phyloP scores from a whole-genome alignment of 2,113 vertebrate genomes.

The Motacilla tschutschensis region DNA sequence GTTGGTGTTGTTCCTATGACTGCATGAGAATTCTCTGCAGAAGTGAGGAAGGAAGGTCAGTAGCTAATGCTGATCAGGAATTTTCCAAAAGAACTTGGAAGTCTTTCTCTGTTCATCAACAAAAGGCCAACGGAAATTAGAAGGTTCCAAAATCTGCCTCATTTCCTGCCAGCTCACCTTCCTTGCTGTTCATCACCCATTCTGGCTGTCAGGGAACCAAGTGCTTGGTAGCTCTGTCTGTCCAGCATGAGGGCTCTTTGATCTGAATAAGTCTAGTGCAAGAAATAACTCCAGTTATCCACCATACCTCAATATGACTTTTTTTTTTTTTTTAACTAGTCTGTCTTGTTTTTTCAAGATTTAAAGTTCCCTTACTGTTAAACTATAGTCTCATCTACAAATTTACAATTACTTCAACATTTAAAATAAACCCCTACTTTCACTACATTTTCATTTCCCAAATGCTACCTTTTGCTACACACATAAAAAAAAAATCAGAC shows the following conservation, averaged over 20 bases:
- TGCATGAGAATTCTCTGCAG: not conserved
- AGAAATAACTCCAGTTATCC: not conserved
- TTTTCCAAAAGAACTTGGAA: constrained; percentile 23
- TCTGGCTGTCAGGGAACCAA: not conserved
- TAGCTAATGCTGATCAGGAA: not conserved
- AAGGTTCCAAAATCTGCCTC: not conserved
- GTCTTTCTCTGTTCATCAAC: not conserved
- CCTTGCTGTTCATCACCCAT: not conserved
- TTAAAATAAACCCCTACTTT: not conserved
- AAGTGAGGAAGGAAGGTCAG: constrained; percentile 28
- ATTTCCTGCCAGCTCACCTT: not conserved
- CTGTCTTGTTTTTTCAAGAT: not conserved
- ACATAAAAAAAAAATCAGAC: not conserved
- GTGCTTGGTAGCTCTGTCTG: not conserved
- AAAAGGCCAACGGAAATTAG: not conserved
- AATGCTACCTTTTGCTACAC: not conserved
- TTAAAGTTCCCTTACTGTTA: not conserved
- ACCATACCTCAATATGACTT: not conserved
- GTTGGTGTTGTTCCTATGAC: not conserved
- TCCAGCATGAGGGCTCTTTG: not conserved
- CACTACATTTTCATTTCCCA: not conserved
- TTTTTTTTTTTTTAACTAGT: not conserved
- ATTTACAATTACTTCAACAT: not conserved
- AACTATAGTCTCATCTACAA: not conserved
- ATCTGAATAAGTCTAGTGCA: not conserved